Conservation (phyloP, 2,797 vertebrate species). For the Rhincodon typus region DNA sequence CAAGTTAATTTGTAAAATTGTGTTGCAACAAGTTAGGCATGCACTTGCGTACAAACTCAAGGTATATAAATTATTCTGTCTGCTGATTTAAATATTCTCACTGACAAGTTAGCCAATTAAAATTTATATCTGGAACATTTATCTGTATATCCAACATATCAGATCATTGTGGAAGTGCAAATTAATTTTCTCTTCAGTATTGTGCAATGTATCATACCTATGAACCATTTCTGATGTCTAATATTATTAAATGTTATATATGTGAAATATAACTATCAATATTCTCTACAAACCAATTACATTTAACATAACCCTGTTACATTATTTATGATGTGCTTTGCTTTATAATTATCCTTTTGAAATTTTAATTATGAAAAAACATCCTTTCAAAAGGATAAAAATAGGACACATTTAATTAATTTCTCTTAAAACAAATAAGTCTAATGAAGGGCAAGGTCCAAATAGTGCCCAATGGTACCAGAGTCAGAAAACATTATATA, state of each 20-base stretch:
- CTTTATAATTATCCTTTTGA: background rate
- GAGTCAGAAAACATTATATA: background rate
- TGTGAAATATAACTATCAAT: slow-evolving; percentile 29
- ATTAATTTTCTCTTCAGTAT: slow-evolving; percentile 24
- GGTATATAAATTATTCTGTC: slow-evolving; percentile 6
- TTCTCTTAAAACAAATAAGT: background rate
- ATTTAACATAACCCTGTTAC: background rate
- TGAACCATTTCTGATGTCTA: background rate
- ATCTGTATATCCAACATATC: background rate
- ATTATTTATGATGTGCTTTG: background rate
- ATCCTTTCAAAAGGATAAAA: background rate
- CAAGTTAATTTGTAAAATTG: background rate
- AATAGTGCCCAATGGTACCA: background rate
- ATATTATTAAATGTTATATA: background rate
- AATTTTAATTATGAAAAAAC: background rate
- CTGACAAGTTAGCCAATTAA: slow-evolving; percentile 25
- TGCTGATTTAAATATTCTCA: background rate
- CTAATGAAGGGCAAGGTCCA: background rate
- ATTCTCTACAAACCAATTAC: slow-evolving; percentile 1
- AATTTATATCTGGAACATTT: slow-evolving; percentile 15
- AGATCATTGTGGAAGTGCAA: background rate
- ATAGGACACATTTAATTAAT: background rate
- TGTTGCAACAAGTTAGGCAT: background rate
- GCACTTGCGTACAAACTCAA: background rate
- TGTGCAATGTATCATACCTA: background rate